Conservation (phyloP, 2,797 vertebrate species). For the Myotis findleyi region DNA sequence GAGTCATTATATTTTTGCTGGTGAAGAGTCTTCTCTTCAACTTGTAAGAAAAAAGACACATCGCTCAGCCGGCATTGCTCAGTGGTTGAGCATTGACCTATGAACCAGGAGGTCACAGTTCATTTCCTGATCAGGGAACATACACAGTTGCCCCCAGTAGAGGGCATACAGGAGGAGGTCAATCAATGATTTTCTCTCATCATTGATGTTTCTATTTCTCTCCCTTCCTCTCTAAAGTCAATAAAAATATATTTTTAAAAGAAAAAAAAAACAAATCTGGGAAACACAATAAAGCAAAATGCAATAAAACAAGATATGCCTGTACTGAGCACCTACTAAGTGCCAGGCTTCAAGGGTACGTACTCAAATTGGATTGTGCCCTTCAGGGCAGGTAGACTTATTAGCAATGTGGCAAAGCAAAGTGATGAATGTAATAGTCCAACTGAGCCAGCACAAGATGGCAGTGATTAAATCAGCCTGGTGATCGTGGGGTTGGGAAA, state of each 20-base stretch:
- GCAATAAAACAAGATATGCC: background rate
- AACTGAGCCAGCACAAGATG: background rate
- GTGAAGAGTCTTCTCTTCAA: background rate
- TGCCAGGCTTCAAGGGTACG: background rate
- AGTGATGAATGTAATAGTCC: background rate
- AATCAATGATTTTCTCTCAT: too few relatives aligned
- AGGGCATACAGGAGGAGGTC: too few relatives aligned
- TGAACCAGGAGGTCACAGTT: too few relatives aligned
- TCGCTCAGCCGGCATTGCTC: too few relatives aligned
- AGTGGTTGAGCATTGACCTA: too few relatives aligned
- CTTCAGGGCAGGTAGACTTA: background rate
- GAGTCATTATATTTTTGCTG: background rate
- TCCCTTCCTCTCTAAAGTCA: too few relatives aligned
- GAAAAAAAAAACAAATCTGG: background rate
- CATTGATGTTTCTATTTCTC: too few relatives aligned
- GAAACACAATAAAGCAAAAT: background rate
- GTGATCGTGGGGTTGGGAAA: background rate
- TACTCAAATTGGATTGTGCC: background rate
- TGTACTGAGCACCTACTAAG: background rate
- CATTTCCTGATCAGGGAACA: too few relatives aligned
- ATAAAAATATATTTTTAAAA: background rate
- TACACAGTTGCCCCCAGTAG: too few relatives aligned
- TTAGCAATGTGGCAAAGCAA: background rate
- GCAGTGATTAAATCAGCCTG: background rate
- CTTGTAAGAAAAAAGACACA: background rate